A percentile compares a stretch with the other conserved stretches of the same genome.
phyloP scores from a whole-genome alignment of 2,888 invertebrate genomes.

The Spodoptera picta region DNA sequence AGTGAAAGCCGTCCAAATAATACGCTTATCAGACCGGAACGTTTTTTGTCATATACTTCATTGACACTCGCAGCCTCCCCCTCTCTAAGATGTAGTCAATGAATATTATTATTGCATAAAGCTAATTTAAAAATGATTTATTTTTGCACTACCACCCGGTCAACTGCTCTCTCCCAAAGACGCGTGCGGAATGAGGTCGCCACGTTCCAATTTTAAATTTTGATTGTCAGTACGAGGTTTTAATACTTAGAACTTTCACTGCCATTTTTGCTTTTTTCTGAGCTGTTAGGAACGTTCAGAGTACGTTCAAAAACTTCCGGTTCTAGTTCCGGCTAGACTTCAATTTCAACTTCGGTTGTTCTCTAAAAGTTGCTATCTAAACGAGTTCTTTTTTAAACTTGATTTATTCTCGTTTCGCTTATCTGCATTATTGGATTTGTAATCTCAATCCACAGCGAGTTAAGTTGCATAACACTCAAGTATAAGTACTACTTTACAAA shows the following conservation, averaged over 20 bases:
- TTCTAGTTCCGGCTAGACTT: conserved; percentile 62
- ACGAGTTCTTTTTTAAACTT: conserved; percentile 27
- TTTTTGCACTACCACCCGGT: conserved; percentile 71
- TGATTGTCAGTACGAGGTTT: conserved; percentile 72
- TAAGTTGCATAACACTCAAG: conserved; percentile 35
- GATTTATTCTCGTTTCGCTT: conserved; percentile 23
- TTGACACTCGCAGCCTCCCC: conserved; percentile 58
- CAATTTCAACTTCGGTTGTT: conserved; percentile 38
- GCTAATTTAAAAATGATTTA: conserved; percentile 76
- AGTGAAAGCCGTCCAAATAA: conserved; percentile 82
- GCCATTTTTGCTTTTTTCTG: conserved; percentile 47
- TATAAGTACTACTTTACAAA: conserved; percentile 13
- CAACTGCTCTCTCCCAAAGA: conserved; percentile 76
- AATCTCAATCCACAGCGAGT: conserved; percentile 29
- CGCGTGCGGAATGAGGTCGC: conserved; percentile 82
- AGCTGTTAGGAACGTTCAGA: conserved; percentile 40
- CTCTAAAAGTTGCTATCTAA: conserved; percentile 33
- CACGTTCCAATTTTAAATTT: conserved; percentile 85
- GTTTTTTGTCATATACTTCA: conserved; percentile 62
- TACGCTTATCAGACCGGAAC: conserved; percentile 81
- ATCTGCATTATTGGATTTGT: conserved; percentile 35
- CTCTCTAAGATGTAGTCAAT: conserved; percentile 56
- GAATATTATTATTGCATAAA: conserved; percentile 57
- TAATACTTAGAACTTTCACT: conserved; percentile 79
- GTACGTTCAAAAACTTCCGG: conserved; percentile 56